phyloP scores from a whole-genome alignment of 2,797 vertebrate genomes.

The Crypturellus tataupa region DNA sequence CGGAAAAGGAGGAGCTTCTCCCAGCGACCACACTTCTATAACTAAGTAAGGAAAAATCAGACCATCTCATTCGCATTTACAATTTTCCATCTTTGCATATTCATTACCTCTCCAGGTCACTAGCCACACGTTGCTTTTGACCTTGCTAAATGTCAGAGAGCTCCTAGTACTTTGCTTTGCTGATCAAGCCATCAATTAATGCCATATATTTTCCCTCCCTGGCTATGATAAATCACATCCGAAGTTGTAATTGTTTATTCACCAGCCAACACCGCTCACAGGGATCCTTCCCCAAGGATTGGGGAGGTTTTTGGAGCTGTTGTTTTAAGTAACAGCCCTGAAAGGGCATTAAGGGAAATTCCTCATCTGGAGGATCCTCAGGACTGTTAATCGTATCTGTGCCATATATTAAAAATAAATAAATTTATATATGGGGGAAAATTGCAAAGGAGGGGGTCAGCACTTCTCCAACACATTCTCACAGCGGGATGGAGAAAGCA shows the following conservation, averaged over 20 bases:
- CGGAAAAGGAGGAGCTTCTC: neutral
- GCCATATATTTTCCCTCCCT: neutral
- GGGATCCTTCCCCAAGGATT: rapidly evolving
- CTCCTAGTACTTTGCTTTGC: neutral
- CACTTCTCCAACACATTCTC: neutral
- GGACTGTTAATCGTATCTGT: no score
- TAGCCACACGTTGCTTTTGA: neutral
- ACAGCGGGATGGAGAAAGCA: neutral
- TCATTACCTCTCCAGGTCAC: constrained; percentile 30
- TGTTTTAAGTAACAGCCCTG: neutral
- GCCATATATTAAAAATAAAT: neutral
- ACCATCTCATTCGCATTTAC: neutral
- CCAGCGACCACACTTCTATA: neutral
- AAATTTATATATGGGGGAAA: neutral
- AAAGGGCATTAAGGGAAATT: neutral
- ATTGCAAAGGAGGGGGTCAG: rapidly evolving
- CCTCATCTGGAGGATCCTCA: neutral
- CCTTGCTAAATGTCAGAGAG: constrained; percentile 31
- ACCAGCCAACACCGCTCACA: rapidly evolving
- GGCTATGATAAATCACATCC: neutral
- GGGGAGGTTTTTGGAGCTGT: neutral
- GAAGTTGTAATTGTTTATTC: neutral
- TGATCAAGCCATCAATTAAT: neutral
- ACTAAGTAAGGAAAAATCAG: neutral
- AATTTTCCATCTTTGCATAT: neutral